Base-by-base conservation (phyloP, 2,888 invertebrate genomes). In the Drosophila nigricruria region DNA sequence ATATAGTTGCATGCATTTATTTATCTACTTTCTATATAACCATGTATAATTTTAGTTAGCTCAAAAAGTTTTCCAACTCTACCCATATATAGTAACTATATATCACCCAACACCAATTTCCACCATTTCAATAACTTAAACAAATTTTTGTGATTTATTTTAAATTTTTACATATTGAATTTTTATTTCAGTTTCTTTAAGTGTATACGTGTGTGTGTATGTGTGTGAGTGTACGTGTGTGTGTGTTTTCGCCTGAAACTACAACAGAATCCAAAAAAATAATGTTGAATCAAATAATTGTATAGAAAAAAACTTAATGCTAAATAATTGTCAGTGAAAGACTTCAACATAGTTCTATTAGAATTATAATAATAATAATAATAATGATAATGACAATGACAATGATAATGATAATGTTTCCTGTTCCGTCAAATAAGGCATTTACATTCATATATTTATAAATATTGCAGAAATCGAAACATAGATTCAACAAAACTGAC, bases 111-210 rank as follows among this genome's bases (percentile, higher is more conserved):
- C 10, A 53, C 12, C 25, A 64, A 9, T 18, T 27, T 47, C 9
- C 5, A 16, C 36, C 14, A 34, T 10, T 36, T 9, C 2, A 68
- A 59, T 50, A 56, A 56, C 38, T 64, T 32, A 42, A 54, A 74
- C 59, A 56, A 69, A 12, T 16, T 50, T 50, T 36, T 38, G 45
- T 72, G 63, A 62, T 45, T 52, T 59, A 47, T 76, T 54, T 66
- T 45, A 69, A 75, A 70, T 81, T 84, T 88, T 82, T 85, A 85
- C 74, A 75, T 89, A 79, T 81, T 79, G 63, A 75, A 78, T 88
- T 77, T 77, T 87, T 88, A 77, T 86, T 88, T 80, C 63, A 45
- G 53, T 67, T 73, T 82, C 52, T 65, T 73, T 57, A 36, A 73
- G 70, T 71, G 58, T 60, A 72, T 58, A 30, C 36, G 14, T 32